Conservation (phyloP, 1,140 invertebrate genomes). For the Medauroidea extradentata region DNA sequence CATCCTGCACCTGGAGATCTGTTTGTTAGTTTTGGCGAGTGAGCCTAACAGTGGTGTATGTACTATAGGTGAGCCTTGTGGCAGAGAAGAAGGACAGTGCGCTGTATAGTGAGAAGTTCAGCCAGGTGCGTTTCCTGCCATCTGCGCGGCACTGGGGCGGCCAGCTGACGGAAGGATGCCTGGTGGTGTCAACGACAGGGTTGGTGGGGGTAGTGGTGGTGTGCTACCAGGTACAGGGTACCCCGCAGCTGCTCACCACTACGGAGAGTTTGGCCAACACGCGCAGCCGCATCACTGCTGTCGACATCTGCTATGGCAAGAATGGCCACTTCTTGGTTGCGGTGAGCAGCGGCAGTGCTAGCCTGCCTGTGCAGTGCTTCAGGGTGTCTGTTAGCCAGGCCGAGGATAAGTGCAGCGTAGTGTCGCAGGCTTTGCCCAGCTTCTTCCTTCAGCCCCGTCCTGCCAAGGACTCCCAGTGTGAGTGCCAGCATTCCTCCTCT, state of each 20-base stretch:
- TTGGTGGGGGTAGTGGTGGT: slow-evolving; percentile 12
- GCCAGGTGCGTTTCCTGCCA: slow-evolving; percentile 66
- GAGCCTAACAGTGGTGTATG: too few species aligned
- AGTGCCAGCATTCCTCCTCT: too few species aligned
- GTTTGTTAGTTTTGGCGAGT: too few species aligned
- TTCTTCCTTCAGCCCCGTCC: slow-evolving; percentile 68
- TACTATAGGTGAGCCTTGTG: slow-evolving; percentile 52
- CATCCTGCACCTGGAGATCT: too few species aligned
- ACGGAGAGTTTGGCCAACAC: slow-evolving; percentile 67
- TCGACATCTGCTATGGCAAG: slow-evolving; percentile 70
- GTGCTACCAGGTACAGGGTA: neutral
- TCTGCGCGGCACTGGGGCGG: slow-evolving; percentile 84
- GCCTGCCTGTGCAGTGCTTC: slow-evolving; percentile 70
- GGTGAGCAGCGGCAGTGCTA: slow-evolving; percentile 60
- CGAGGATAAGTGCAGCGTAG: slow-evolving; percentile 55
- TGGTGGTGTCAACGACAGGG: slow-evolving; percentile 75
- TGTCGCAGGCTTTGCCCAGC: slow-evolving; percentile 70
- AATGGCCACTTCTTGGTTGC: slow-evolving; percentile 77
- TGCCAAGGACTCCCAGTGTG: slow-evolving; percentile 45
- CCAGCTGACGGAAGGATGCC: slow-evolving; percentile 71
- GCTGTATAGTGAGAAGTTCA: slow-evolving; percentile 82
- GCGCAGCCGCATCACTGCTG: slow-evolving; percentile 67
- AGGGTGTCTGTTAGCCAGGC: slow-evolving; percentile 55
- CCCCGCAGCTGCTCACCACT: slow-evolving; percentile 43
- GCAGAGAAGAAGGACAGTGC: slow-evolving; percentile 76